Evolutionary conservation across 2,113 vertebrate genomes (phyloP).

Genomic region (Ibidorhyncha struthersii): DNA sequence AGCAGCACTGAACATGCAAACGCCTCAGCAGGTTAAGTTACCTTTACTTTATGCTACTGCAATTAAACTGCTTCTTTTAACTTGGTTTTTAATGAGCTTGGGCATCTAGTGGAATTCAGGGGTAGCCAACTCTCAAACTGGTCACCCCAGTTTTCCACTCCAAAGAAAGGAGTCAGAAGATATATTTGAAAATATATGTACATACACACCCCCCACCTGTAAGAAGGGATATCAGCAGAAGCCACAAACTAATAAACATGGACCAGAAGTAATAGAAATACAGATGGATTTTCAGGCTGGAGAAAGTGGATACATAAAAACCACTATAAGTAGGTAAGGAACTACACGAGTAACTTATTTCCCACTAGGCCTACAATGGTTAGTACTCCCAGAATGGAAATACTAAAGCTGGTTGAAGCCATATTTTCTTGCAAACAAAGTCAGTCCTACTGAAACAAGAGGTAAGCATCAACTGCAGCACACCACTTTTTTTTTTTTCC

Average conservation of each 20-base stretch:
- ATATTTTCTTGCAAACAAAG: neutral
- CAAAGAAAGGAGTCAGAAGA: neutral
- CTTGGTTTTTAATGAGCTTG: neutral
- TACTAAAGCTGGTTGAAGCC: neutral
- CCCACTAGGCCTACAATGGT: neutral
- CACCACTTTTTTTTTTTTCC: neutral
- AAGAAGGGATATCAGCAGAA: neutral
- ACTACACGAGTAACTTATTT: neutral
- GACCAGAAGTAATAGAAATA: neutral
- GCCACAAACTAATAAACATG: neutral
- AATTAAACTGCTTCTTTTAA: neutral
- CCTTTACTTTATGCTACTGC: neutral
- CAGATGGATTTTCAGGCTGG: neutral
- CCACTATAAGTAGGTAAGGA: neutral
- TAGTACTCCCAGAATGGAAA: neutral
- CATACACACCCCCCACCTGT: neutral
- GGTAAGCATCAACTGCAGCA: neutral
- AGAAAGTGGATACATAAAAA: neutral
- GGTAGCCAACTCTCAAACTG: neutral
- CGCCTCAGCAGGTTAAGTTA: neutral
- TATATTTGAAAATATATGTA: neutral
- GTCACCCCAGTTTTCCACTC: neutral
- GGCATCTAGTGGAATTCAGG: neutral
- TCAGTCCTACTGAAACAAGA: neutral
- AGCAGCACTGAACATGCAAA: neutral